phyloP scores from a whole-genome alignment of 2,888 invertebrate genomes.

The Boloria euphrosyne region DNA sequence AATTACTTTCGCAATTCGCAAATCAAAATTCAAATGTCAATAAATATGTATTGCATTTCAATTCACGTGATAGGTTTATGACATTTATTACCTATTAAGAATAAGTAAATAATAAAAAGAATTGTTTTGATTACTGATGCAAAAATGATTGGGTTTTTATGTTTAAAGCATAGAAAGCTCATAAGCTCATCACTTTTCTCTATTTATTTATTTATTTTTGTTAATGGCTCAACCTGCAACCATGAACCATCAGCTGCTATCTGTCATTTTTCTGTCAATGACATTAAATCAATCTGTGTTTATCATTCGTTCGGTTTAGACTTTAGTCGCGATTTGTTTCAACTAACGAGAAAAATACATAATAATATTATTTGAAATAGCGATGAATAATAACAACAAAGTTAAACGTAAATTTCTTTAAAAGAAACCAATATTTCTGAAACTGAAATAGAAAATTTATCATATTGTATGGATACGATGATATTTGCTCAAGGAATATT shows the following conservation, averaged over 20 bases:
- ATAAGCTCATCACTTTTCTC: not conserved
- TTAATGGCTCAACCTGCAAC: not conserved
- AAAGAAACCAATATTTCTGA: constrained; percentile 30
- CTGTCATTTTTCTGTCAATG: constrained; percentile 34
- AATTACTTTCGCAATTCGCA: not conserved
- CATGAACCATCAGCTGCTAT: constrained; percentile 36
- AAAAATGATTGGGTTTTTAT: no score
- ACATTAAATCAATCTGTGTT: constrained; percentile 39
- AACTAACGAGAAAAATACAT: constrained; percentile 19
- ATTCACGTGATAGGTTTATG: not conserved
- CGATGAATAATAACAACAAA: constrained; percentile 35
- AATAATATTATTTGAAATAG: constrained; percentile 25
- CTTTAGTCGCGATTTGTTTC: constrained; percentile 29
- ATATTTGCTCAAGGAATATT: constrained; percentile 60
- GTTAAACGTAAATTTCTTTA: constrained; percentile 30
- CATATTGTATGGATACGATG: constrained; percentile 56
- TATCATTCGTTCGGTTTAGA: constrained; percentile 32
- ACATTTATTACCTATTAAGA: not conserved
- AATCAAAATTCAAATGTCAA: not conserved
- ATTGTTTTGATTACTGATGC: not conserved
- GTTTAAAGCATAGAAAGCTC: not conserved
- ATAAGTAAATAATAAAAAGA: not conserved
- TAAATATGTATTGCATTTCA: not conserved
- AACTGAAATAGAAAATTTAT: constrained; percentile 19
- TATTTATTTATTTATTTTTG: not conserved